Evolutionary conservation across 2,113 vertebrate genomes (phyloP).

Genomic region (Brevimyrus niger): DNA sequence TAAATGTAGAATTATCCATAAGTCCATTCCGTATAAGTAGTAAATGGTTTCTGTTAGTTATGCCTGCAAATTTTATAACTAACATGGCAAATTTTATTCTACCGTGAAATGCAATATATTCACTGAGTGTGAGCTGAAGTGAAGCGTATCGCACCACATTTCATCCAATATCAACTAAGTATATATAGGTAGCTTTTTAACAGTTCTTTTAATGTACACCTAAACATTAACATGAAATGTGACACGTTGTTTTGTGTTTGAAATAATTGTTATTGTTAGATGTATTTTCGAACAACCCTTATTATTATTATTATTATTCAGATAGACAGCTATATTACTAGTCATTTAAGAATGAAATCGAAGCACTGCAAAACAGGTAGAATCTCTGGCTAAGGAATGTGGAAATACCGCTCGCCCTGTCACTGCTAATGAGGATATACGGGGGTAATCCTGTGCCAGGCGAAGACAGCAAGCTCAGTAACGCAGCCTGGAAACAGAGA

Average conservation of each 20-base stretch:
- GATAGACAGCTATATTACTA: not conserved
- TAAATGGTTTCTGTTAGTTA: not conserved
- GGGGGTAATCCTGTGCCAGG: constrained; percentile 48
- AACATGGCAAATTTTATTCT: not conserved
- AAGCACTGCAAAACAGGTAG: constrained; percentile 75
- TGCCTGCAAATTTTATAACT: not conserved
- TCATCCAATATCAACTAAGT: not conserved
- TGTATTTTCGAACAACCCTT: not conserved
- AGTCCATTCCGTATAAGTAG: not conserved
- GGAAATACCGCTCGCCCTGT: constrained; percentile 84
- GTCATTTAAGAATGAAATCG: constrained; percentile 50
- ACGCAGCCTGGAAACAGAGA: constrained; percentile 4
- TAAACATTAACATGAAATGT: not conserved
- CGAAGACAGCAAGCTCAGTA: constrained; percentile 49
- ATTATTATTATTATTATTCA: not conserved
- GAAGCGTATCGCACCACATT: not conserved
- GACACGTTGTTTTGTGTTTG: not conserved
- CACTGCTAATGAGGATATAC: constrained; percentile 61
- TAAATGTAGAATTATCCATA: not conserved
- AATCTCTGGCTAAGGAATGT: constrained; percentile 84
- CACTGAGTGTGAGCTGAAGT: not conserved
- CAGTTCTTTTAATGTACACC: not conserved
- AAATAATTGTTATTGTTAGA: not conserved
- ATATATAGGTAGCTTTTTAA: not conserved
- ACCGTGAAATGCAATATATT: not conserved